phyloP scores from a whole-genome alignment of 2,888 invertebrate species.

The Desoria tigrina region DNA sequence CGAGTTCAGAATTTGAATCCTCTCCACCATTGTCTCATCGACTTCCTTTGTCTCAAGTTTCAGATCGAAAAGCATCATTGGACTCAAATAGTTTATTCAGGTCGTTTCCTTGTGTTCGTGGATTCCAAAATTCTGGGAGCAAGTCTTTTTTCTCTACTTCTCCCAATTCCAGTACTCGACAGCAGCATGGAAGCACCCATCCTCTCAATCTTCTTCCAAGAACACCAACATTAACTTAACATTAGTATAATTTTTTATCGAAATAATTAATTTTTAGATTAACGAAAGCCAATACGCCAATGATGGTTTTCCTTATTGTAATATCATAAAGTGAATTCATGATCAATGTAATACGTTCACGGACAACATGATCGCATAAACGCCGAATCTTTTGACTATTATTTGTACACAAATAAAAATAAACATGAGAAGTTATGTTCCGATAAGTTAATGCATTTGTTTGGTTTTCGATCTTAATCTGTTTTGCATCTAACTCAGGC shows the following conservation, averaged over 20 bases:
- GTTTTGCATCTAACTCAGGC: too few species aligned
- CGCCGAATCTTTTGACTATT: too few species aligned
- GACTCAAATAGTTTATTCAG: slow-evolving; percentile 49
- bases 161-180: slow-evolving; percentile 55
- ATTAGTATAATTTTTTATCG: not conserved
- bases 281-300: not conserved
- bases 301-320: not conserved
- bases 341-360: too few species aligned
- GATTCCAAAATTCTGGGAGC: slow-evolving; percentile 45
- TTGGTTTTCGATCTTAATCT: too few species aligned
- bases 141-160: slow-evolving; percentile 43
- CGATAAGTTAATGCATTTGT: too few species aligned
- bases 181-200: slow-evolving; percentile 87
- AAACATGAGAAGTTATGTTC: too few species aligned
- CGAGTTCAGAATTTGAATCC: slow-evolving; percentile 33
- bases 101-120: slow-evolving; percentile 50
- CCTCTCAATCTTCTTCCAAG: slow-evolving; percentile 79
- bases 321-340: not conserved
- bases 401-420: too few species aligned
- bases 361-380: too few species aligned
- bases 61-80: slow-evolving; percentile 50
- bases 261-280: slow-evolving; percentile 5
- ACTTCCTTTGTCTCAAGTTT: slow-evolving; percentile 35
- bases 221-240: slow-evolving; percentile 26
- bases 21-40: slow-evolving; percentile 38